Evolutionary conservation across 2,888 invertebrate species (phyloP).

Genomic region (Dermolepida albohirtum): DNA sequence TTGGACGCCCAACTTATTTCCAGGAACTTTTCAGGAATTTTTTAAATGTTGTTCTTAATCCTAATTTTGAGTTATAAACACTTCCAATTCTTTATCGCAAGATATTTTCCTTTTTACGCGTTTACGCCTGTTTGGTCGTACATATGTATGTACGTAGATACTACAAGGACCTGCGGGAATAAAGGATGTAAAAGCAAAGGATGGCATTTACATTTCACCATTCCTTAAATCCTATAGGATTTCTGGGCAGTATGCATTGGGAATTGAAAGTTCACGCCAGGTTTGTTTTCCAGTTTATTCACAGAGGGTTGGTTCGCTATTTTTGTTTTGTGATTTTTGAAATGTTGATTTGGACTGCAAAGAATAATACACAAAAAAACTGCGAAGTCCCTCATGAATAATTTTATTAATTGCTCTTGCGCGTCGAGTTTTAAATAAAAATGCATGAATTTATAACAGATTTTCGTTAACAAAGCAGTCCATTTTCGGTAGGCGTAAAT

Average conservation of each 20-base stretch:
- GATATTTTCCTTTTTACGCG: too few species aligned
- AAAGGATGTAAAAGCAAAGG: neutral
- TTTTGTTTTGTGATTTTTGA: conserved; percentile 4
- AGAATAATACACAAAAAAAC: conserved; percentile 1
- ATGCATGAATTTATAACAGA: too few species aligned
- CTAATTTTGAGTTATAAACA: too few species aligned
- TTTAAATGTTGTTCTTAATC: too few species aligned
- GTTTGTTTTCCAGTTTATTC: conserved; percentile 19
- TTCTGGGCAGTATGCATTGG: conserved; percentile 1
- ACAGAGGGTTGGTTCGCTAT: neutral
- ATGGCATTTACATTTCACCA: conserved; percentile 1
- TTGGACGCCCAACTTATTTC: too few species aligned
- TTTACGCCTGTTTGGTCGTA: too few species aligned
- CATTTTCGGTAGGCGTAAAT: too few species aligned
- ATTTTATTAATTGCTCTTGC: conserved; percentile 10
- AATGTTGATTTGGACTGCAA: conserved; percentile 4
- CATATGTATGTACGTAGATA: too few species aligned
- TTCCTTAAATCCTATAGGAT: conserved; percentile 10
- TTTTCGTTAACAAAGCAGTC: too few species aligned
- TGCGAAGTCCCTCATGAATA: conserved; percentile 1
- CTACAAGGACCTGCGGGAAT: neutral
- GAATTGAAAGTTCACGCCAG: conserved; percentile 25
- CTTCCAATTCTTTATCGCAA: too few species aligned
- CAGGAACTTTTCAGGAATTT: too few species aligned
- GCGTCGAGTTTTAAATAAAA: too few species aligned